phyloP scores from a whole-genome alignment of 1,140 invertebrate species.

The Chymomyza costata region DNA sequence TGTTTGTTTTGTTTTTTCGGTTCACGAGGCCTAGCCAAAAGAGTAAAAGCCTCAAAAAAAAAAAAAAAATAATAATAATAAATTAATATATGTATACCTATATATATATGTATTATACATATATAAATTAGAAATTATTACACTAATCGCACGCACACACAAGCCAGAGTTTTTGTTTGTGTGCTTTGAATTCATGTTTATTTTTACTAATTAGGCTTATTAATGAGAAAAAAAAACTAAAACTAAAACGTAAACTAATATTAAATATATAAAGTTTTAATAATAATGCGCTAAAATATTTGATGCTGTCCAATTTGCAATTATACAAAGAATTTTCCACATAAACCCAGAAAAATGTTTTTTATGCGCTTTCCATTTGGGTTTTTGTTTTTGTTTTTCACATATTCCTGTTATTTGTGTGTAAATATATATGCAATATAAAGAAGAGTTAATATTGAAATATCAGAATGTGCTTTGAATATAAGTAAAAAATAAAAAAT shows the following conservation, averaged over 20 bases:
- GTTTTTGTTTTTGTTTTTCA: slow-evolving; percentile 5
- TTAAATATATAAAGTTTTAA: slow-evolving; percentile 21
- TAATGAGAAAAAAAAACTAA: too few species aligned
- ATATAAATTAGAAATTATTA: too few species aligned
- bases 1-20: too few species aligned
- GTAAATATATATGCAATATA: slow-evolving; percentile 26
- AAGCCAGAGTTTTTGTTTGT: slow-evolving; percentile 17
- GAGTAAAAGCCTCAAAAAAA: too few species aligned
- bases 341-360: slow-evolving; percentile 15
- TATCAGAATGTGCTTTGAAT: slow-evolving; percentile 5
- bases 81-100: slow-evolving; percentile 2
- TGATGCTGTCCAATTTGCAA: slow-evolving; percentile 16
- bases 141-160: too few species aligned
- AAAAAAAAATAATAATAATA: slow-evolving; percentile 16
- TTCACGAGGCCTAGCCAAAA: too few species aligned
- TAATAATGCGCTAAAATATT: slow-evolving; percentile 3
- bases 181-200: slow-evolving; percentile 15
- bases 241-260: slow-evolving; percentile 7
- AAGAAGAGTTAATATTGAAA: slow-evolving; percentile 10
- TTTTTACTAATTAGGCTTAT: slow-evolving; percentile 21
- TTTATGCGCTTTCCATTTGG: too few species aligned
- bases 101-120: neutral
- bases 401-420: neutral
- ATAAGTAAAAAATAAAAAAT: slow-evolving; percentile 21
- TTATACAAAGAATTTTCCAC: slow-evolving; percentile 5